Evolutionary conservation across 2,113 vertebrate genomes (phyloP), one percentile per base, ranked within the genome.

Genomic region (Trochalopteron elliotii): DNA sequence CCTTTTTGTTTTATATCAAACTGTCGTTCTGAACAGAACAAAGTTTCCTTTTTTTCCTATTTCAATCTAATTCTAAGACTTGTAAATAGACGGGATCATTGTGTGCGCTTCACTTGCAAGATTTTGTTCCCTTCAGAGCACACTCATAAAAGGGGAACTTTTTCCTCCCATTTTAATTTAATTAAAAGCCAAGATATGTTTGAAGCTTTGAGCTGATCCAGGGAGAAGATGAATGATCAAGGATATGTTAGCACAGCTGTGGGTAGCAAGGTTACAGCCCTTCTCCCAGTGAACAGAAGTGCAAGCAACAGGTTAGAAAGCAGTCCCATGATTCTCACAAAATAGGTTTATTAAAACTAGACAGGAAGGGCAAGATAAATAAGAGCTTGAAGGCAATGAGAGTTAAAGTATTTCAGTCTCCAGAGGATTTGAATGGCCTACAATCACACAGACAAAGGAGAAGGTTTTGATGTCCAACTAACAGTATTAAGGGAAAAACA

Each of bases 151-250:
- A 97, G 91, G 49, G 33, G 87, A 89, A 65, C 60, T 85, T 93
- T 95, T 85, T 42, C 87, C 64, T 96, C 95, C 91, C 59, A 64
- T 93, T 94, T 95, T 97, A 97, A 96, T 98, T 97, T 96, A 96
- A 97, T 97, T 98, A 96, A 98, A 97, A 97, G 56, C 80, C 72
- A 91, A 89, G 84, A 93, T 91, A 71, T 71, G 69, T 89, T 39
- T 4, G 72, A 95, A 74, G 86, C 91, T 97, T 97, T 97, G 90
- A 97, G 75, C 45, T 90, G 70, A 96, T 96, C 75, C 91, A 87
- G 55, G 92, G 89, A 97, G 96, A 98, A 97, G 82, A 97, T 89
- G 89, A 72, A 82, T 78, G 92, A 96, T 96, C 42, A 85, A 77
- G 30, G 88, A 85, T 88, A 53, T 94, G 89, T 94, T 96, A 96